Conservation (phyloP, 2,797 vertebrate genomes). For the Heliangelus exortis region DNA sequence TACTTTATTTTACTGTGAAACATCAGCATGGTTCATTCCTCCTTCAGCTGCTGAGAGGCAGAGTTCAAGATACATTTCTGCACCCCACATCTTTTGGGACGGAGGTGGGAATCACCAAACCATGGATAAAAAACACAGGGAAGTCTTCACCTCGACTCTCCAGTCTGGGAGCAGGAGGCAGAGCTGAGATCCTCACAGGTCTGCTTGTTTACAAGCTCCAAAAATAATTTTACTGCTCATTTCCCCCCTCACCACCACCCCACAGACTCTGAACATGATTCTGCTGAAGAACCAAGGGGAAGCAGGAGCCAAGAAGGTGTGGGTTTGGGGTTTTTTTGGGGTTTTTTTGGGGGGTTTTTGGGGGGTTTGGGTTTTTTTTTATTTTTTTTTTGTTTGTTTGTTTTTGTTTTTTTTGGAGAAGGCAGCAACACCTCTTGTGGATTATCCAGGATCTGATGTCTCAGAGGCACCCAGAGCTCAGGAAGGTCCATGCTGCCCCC, state of each 20-base stretch:
- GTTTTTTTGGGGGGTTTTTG: too few species aligned
- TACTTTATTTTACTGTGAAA: neutral
- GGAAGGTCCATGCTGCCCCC: neutral
- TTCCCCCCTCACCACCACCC: neutral
- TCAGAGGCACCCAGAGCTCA: neutral
- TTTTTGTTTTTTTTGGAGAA: neutral
- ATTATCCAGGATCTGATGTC: neutral
- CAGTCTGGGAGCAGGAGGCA: accelerated
- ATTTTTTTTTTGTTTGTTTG: too few species aligned
- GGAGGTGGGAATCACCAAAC: neutral
- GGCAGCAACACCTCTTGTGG: neutral
- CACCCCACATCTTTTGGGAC: accelerated
- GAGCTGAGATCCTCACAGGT: accelerated
- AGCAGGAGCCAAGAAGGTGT: too few species aligned
- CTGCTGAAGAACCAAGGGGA: neutral
- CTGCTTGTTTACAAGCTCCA: too few species aligned
- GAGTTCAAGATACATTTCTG: neutral
- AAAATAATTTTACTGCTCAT: accelerated
- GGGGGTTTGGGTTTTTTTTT: too few species aligned
- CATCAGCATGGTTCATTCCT: neutral
- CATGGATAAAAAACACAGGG: accelerated
- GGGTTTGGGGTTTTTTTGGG: too few species aligned
- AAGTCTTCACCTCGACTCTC: neutral
- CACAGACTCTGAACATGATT: accelerated
- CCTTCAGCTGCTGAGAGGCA: neutral